Evolutionary conservation across 2,888 invertebrate genomes (phyloP).

Genomic region (Lepidonotus clava): DNA sequence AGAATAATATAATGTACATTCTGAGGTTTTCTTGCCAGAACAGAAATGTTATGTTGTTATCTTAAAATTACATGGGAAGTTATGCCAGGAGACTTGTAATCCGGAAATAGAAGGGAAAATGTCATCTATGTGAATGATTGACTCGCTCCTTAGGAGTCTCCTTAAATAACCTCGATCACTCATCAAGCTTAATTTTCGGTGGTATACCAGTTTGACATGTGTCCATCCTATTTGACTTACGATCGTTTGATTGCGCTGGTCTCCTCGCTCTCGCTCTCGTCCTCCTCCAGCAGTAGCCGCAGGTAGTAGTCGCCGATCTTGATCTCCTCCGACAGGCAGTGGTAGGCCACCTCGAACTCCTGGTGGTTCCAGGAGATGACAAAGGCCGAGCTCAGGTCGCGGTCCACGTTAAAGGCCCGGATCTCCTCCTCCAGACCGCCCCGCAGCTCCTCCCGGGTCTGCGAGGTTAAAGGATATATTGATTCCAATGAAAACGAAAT

Average conservation of each 20-base stretch:
- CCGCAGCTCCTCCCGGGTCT: conserved; percentile 97
- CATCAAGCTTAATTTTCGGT: too few relatives aligned
- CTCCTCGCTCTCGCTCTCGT: conserved; percentile 84
- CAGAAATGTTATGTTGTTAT: too few relatives aligned
- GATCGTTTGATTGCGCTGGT: conserved; percentile 90
- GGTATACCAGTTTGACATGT: background rate
- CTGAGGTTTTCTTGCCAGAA: too few relatives aligned
- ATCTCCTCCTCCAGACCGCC: conserved; percentile 96
- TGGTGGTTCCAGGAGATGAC: conserved; percentile 97
- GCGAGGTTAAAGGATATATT: too few relatives aligned
- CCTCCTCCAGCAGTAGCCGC: conserved; percentile 94
- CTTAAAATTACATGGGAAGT: too few relatives aligned
- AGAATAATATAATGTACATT: too few relatives aligned
- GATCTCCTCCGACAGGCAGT: conserved; percentile 96
- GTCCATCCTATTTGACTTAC: conserved; percentile 83
- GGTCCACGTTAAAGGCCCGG: conserved; percentile 92
- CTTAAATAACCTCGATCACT: too few relatives aligned
- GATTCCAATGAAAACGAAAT: too few relatives aligned
- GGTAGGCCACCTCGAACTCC: conserved; percentile 95
- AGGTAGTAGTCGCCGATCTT: conserved; percentile 98
- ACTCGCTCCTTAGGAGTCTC: too few relatives aligned
- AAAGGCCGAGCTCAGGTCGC: conserved; percentile 87
- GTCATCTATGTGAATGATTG: too few relatives aligned
- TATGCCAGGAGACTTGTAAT: too few relatives aligned
- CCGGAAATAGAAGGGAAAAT: too few relatives aligned